Conservation (phyloP, 2,888 invertebrate species). For the Cerastis leucographa region DNA sequence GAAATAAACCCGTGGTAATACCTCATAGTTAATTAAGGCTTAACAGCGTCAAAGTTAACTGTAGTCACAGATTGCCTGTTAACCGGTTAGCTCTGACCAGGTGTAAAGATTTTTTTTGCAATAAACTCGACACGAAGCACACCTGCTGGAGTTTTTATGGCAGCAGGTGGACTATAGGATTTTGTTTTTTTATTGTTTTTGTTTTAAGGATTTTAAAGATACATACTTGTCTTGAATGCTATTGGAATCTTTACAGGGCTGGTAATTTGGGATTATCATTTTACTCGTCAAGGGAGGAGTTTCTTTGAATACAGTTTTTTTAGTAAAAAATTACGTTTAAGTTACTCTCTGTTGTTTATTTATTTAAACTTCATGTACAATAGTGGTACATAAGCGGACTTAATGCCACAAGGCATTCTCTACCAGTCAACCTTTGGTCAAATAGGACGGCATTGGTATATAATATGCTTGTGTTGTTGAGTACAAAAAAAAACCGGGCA, state of each 20-base stretch:
- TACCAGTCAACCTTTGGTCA: too few species aligned
- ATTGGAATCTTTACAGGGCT: not conserved
- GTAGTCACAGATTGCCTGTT: slow-evolving; percentile 44
- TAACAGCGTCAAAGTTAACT: slow-evolving; percentile 54
- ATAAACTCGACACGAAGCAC: slow-evolving; percentile 18
- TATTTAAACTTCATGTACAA: too few species aligned
- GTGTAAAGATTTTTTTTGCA: slow-evolving; percentile 55
- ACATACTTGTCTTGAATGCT: not conserved
- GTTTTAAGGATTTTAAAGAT: slow-evolving; percentile 19
- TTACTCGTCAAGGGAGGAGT: not conserved
- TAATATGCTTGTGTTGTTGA: too few species aligned
- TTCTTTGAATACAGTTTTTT: not conserved
- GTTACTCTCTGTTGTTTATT: too few species aligned
- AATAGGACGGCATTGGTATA: too few species aligned
- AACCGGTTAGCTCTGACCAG: slow-evolving; percentile 55
- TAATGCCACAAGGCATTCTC: too few species aligned
- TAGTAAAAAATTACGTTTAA: too few species aligned
- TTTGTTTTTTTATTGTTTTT: slow-evolving; percentile 19
- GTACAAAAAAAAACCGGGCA: too few species aligned
- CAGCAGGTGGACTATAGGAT: slow-evolving; percentile 40
- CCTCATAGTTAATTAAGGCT: slow-evolving; percentile 42
- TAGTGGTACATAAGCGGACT: too few species aligned
- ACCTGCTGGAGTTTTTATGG: slow-evolving; percentile 47
- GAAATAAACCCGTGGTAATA: slow-evolving; percentile 14
- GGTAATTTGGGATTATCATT: not conserved